These are phyloP conservation scores for Vanessa atalanta DNA, from an alignment of 1,140 invertebrate species.

Conservation along the genomic window DNA sequence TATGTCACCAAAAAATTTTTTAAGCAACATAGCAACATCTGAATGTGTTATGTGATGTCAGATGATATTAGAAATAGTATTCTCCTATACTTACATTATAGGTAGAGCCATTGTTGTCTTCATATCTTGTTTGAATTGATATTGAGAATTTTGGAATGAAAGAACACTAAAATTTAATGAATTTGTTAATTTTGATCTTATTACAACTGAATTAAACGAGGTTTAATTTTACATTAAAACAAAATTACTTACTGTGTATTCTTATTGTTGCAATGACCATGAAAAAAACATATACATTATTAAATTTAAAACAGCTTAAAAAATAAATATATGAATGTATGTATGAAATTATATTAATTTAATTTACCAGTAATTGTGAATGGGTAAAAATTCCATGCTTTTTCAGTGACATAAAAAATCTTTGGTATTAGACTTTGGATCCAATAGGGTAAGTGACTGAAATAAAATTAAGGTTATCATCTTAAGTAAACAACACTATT, in stretches of 20 bases:
- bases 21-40: too few species aligned
- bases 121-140: constrained; percentile 93
- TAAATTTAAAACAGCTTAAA: constrained; percentile 19
- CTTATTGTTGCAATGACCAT: constrained; percentile 46
- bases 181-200: constrained; percentile 13
- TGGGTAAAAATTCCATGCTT: constrained; percentile 97
- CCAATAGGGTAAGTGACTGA: constrained; percentile 94
- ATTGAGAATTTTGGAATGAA: constrained; percentile 94
- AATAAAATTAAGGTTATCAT: constrained; percentile 55
- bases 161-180: constrained; percentile 87
- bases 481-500: background rate
- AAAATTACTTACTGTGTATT: constrained; percentile 68
- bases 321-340: constrained; percentile 4
- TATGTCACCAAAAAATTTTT: too few species aligned
- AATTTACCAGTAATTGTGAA: constrained; percentile 91
- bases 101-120: constrained; percentile 92
- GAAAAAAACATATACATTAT: constrained; percentile 47
- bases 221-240: background rate
- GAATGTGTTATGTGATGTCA: too few species aligned
- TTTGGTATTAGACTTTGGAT: constrained; percentile 92
- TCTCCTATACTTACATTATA: constrained; percentile 88
- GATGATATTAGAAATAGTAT: too few species aligned
- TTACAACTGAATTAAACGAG: constrained; percentile 15
- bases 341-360: constrained; percentile 5
- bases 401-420: constrained; percentile 96